Evolutionary conservation across 2,797 vertebrate genomes (phyloP), one percentile per base, ranked within the genome.

Genomic region (Luscinia megarhynchos): DNA sequence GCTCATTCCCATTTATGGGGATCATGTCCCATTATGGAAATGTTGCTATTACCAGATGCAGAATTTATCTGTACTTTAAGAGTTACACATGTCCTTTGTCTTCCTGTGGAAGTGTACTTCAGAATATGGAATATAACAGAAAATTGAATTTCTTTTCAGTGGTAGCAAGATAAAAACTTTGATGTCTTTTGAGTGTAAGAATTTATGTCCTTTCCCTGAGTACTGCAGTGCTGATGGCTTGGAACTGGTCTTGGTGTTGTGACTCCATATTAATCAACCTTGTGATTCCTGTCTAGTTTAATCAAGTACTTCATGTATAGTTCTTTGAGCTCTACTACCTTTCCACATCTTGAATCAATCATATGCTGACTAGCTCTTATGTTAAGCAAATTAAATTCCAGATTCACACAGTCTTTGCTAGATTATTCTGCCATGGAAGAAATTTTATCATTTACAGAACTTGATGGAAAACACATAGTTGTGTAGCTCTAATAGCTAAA

Each of bases 301-400:
- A 95, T 94, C 78, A 95, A 90, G 67, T 93, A 54, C 26, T 63
- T 82, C 54, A 73, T 81, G 81, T 87, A 80, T 46, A 46, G 34
- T 70, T 75, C 96, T 88, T 95, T 55, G 63, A 94, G 93, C 78
- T 91, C 83, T 90, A 69, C 78, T 94, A 77, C 78, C 43, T 89
- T 90, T 82, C 81, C 23, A 57, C 46, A 92, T 93, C 83, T 96
- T 76, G 62, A 95, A 94, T 93, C 83, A 96, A 95, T 96, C 93
- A 94, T 85, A 91, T 51, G 9, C 43, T 93, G 89, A 74, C 87
- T 92, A 53, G 55, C 26, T 93, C 9, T 94, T 89, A 79, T 41
- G 40, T 94, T 95, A 93, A 94, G 73, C 63, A 96, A 96, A 93
- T 95, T 94, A 93, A 94, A 95, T 94, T 94, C 59, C 78, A 74